Conservation (phyloP, 2,113 vertebrate genomes). For the Cryptotis parvus region DNA sequence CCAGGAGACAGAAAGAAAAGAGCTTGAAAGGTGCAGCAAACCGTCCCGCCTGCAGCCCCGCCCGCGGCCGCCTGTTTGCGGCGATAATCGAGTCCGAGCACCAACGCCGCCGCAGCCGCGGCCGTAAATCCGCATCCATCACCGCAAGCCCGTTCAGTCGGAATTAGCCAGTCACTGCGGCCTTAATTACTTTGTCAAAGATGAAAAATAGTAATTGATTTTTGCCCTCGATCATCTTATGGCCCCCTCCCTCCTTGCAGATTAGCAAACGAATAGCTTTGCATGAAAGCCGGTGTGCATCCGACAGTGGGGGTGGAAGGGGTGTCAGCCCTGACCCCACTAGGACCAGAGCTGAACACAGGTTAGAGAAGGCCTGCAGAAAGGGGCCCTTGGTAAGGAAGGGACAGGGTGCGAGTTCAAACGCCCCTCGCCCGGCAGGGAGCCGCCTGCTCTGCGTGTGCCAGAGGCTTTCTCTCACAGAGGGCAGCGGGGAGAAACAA, state of each 20-base stretch:
- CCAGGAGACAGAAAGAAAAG: no score
- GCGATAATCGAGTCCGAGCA: slow-evolving; percentile 80
- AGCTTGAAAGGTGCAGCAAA: no score
- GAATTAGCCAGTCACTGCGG: slow-evolving; percentile 86
- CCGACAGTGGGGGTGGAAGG: background rate
- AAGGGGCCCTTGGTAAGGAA: no score
- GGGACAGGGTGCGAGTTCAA: background rate
- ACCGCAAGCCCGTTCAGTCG: slow-evolving; percentile 83
- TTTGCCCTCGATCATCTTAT: slow-evolving; percentile 82
- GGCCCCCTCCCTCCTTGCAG: slow-evolving; percentile 34
- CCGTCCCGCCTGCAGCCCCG: background rate
- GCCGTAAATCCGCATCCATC: slow-evolving; percentile 89
- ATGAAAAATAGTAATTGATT: slow-evolving; percentile 97
- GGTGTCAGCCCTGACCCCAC: background rate
- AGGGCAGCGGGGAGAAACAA: background rate
- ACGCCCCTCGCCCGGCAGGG: no score
- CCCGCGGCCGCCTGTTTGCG: slow-evolving; percentile 66
- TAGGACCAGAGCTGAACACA: background rate
- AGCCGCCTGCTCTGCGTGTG: background rate
- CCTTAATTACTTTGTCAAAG: slow-evolving; percentile 98
- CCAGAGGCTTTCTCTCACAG: background rate
- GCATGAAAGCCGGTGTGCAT: background rate
- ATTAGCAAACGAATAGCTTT: slow-evolving; percentile 77
- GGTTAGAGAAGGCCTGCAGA: background rate
- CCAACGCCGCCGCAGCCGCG: slow-evolving; percentile 71